Evolutionary conservation across 2,888 invertebrate species (phyloP).

Genomic region (Ennomos fuscantarius): DNA sequence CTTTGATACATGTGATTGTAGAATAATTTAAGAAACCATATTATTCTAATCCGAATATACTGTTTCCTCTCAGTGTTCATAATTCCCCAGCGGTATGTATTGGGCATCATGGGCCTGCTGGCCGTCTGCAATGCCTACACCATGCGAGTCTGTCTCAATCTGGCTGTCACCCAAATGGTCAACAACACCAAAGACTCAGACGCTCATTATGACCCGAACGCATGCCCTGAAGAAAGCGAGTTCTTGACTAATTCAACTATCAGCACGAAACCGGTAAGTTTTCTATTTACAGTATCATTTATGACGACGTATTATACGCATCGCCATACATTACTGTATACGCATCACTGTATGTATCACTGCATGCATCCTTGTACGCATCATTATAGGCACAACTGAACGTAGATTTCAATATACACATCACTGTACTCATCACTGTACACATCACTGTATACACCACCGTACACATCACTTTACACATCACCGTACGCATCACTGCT

Average conservation of each 20-base stretch:
- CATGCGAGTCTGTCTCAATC: conserved; percentile 89
- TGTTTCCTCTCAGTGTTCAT: conserved; percentile 82
- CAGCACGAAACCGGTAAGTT: conserved; percentile 66
- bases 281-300: no score
- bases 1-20: no score
- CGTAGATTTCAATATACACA: no score
- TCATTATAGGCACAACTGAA: no score
- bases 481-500: no score
- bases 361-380: no score
- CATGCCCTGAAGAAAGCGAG: conserved; percentile 72
- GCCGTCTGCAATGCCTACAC: conserved; percentile 91
- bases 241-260: conserved; percentile 67
- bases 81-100: conserved; percentile 89
- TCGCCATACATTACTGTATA: neutral
- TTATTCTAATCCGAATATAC: conserved; percentile 44
- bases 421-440: no score
- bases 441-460: no score
- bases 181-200: conserved; percentile 68
- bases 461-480: no score
- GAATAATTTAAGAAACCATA: conserved; percentile 13
- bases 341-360: no score
- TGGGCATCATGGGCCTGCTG: conserved; percentile 90
- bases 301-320: no score
- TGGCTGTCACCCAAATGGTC: conserved; percentile 89
- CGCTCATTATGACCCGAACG: conserved; percentile 65